These are phyloP conservation scores for Heliopora coerulea DNA, from an alignment of 92 coral and sea anemone species.

Conservation along the genomic window DNA sequence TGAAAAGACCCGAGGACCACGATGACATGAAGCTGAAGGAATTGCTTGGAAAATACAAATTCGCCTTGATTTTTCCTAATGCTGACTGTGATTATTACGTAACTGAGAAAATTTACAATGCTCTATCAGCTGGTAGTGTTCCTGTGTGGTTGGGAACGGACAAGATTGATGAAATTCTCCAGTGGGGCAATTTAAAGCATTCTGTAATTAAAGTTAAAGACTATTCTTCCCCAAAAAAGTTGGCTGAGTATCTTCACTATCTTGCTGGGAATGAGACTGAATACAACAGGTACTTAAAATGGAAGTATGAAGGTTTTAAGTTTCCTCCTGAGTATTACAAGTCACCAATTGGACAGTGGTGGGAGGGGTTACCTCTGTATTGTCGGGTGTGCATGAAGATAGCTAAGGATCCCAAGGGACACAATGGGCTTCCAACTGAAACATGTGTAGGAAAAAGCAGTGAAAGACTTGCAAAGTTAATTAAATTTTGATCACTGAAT, in stretches of 20 bases:
- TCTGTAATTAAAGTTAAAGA: conserved; percentile 91
- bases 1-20: conserved; percentile 65
- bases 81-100: conserved; percentile 96
- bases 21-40: conserved; percentile 69
- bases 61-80: conserved; percentile 88
- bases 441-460: conserved; percentile 8
- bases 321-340: conserved; percentile 58
- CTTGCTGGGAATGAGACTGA: conserved; percentile 86
- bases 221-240: conserved; percentile 77
- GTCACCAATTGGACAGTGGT: conserved; percentile 91
- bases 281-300: conserved; percentile 84
- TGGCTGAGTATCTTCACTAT: conserved; percentile 67
- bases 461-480: conserved; percentile 23
- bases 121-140: conserved; percentile 85
- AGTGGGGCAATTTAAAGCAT: conserved; percentile 76
- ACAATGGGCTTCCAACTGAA: conserved; percentile 26
- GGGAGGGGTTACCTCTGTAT: conserved; percentile 86
- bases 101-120: conserved; percentile 86
- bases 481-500: neutral
- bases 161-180: conserved; percentile 84
- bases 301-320: conserved; percentile 92
- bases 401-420: conserved; percentile 62
- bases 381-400: conserved; percentile 98
- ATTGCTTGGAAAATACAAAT: conserved; percentile 80
- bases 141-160: conserved; percentile 94